Conservation (phyloP, 2,797 vertebrate species). For the Cynodonichthys magdalenae region DNA sequence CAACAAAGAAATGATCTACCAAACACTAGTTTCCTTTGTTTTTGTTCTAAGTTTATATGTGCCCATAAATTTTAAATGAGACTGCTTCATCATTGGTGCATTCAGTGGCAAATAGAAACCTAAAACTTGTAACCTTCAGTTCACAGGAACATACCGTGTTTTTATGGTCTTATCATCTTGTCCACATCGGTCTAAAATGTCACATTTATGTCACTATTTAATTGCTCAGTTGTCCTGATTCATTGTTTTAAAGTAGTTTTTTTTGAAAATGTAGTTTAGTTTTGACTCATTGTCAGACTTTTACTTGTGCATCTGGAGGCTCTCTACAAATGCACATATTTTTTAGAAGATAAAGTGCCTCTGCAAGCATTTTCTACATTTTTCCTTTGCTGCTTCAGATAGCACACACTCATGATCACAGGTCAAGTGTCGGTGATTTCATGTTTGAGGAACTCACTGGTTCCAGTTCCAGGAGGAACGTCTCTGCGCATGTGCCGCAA, state of each 20-base stretch:
- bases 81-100: no score
- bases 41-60: no score
- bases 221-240: background rate
- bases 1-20: no score
- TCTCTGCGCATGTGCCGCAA: slow-evolving; percentile 16
- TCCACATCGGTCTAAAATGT: no score
- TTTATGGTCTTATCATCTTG: no score
- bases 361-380: slow-evolving; percentile 45
- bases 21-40: no score
- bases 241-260: background rate
- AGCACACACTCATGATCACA: slow-evolving; percentile 39
- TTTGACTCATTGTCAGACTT: background rate
- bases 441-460: slow-evolving; percentile 62
- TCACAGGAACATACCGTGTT: background rate
- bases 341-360: slow-evolving; percentile 23
- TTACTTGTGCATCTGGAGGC: slow-evolving; percentile 5
- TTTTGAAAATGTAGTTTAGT: background rate
- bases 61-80: no score
- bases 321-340: slow-evolving; percentile 16
- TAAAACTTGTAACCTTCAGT: background rate
- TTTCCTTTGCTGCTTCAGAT: slow-evolving; percentile 31
- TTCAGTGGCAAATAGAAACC: background rate
- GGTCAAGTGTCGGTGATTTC: slow-evolving; percentile 43
- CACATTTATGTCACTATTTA: no score
- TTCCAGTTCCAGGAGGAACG: slow-evolving; percentile 17